A percentile compares a stretch with the other conserved stretches of the same genome.
These are phyloP conservation scores for Montipora capitata DNA, from an alignment of 92 coral and sea anemone species.

Conservation along the genomic window DNA sequence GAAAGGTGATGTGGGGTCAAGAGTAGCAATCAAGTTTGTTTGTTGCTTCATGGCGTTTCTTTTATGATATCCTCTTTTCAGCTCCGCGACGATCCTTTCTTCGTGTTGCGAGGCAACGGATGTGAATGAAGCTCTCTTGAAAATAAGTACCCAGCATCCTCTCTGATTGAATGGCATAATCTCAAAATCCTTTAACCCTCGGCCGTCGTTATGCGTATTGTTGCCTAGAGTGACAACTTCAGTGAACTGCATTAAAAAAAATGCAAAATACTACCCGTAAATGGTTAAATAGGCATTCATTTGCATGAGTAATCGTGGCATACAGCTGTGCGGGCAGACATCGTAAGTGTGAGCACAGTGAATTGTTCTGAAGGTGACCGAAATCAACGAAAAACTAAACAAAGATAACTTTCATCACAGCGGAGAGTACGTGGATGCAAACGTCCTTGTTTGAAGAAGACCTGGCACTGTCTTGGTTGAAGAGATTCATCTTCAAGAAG, in stretches of 20 bases:
- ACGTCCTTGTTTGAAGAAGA: not conserved
- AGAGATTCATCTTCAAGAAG: not conserved
- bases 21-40: conserved; percentile 45
- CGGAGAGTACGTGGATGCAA: not conserved
- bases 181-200: not conserved
- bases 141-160: conserved; percentile 40
- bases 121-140: conserved; percentile 13
- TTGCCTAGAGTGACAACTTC: not conserved
- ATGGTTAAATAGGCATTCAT: conserved; percentile 23
- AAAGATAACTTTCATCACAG: not conserved
- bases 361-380: conserved; percentile 37
- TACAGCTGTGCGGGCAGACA: conserved; percentile 26
- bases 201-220: not conserved
- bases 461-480: not conserved
- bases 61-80: not conserved
- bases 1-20: conserved; percentile 23
- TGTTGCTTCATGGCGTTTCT: not conserved
- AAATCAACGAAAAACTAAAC: conserved; percentile 41
- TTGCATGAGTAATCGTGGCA: conserved; percentile 28
- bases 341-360: conserved; percentile 20
- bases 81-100: not conserved
- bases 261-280: conserved; percentile 34
- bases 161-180: not conserved
- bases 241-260: not conserved
- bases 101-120: not conserved